Evolutionary conservation across 2,113 vertebrate species (phyloP).

Genomic region (Muntiacus muntjak): DNA sequence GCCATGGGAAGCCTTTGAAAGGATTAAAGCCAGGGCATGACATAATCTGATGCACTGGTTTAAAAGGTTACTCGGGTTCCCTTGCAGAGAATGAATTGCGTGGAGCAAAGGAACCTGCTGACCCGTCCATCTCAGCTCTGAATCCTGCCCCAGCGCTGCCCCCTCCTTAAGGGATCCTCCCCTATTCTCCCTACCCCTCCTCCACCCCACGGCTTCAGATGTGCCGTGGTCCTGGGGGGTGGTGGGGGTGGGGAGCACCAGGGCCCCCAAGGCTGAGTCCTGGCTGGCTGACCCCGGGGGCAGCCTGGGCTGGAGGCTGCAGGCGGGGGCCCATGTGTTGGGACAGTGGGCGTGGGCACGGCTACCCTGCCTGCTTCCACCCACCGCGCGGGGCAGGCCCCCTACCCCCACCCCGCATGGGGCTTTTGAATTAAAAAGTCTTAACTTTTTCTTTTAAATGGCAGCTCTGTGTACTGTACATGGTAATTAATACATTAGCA

Average conservation of each 20-base stretch:
- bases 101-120: neutral
- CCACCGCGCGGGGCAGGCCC: neutral
- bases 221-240: accelerated
- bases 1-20: neutral
- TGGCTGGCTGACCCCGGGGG: neutral
- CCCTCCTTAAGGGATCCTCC: neutral
- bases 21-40: neutral
- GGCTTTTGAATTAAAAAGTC: slow-evolving; percentile 74
- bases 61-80: neutral
- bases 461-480: slow-evolving; percentile 78
- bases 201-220: neutral
- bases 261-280: neutral
- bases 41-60: neutral
- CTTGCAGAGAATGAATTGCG: neutral
- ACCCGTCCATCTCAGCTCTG: neutral
- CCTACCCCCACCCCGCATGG: slow-evolving; percentile 63
- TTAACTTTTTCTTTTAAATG: slow-evolving; percentile 78
- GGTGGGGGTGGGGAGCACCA: neutral
- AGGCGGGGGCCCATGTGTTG: neutral
- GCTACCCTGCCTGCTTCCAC: neutral
- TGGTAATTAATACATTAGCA: slow-evolving; percentile 80
- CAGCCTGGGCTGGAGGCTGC: neutral
- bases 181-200: neutral
- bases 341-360: neutral
- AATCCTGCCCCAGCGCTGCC: neutral